These are phyloP conservation scores for Furnarius figulus DNA, from an alignment of 2,113 vertebrate genomes.

Conservation along the genomic window DNA sequence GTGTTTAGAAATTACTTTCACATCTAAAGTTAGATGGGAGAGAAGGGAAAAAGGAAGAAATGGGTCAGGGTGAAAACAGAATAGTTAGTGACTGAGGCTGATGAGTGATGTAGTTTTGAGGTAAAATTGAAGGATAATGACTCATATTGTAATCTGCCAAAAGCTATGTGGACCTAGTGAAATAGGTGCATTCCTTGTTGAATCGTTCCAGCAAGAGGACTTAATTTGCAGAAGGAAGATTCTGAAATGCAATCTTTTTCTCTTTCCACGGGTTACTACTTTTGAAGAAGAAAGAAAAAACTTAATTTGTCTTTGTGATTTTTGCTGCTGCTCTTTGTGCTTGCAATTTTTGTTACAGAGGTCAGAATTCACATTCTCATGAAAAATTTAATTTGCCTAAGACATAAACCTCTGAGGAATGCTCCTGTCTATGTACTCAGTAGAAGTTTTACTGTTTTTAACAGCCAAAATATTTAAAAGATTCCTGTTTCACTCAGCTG, in stretches of 20 bases:
- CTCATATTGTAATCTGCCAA: background rate
- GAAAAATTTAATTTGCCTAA: background rate
- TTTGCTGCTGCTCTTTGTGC: background rate
- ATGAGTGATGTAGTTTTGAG: background rate
- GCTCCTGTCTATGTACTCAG: background rate
- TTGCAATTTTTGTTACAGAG: background rate
- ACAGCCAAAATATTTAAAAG: background rate
- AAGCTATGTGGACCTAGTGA: background rate
- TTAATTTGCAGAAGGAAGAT: background rate
- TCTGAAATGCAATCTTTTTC: background rate
- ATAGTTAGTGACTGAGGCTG: background rate
- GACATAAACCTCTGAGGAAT: background rate
- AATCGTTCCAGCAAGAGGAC: background rate
- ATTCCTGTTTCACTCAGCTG: background rate
- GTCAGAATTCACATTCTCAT: background rate
- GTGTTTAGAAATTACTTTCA: background rate
- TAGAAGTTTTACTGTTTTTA: background rate
- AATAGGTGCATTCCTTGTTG: background rate
- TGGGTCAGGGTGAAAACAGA: background rate
- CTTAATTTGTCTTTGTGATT: background rate
- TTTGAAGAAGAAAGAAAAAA: background rate
- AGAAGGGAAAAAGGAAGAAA: background rate
- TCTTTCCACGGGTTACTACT: background rate
- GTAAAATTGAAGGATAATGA: background rate
- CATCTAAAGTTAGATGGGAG: background rate